Base-by-base conservation (phyloP, 2,888 invertebrate species). In the Nephrotoma flavescens region DNA sequence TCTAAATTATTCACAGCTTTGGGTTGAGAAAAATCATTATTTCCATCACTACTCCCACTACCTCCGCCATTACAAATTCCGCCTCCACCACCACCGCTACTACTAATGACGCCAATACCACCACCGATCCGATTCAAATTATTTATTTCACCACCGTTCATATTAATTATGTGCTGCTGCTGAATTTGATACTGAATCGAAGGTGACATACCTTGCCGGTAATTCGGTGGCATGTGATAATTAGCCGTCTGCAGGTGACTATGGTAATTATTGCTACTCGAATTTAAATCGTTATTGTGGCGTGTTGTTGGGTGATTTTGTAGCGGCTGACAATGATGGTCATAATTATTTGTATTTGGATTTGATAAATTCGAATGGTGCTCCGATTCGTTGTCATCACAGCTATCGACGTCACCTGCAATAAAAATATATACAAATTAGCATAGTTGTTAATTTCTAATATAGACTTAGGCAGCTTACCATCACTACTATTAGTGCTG, bases 401-500 rank as follows among this genome's bases (percentile, higher is more conserved):
- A 94, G 87, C 96, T 96, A 92, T 97, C 96, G 6, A 96, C 96
- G 91, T 96, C 96, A 87, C 95, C 95, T 95, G 45, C 5, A 90
- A 0, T 88, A 89, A 87, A 57, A 41, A 86, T 47, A 45, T 41
- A 86, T 47, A 45, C 12, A 45, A 85, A 19, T 45, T 31, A 86
- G 31, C 0, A 86, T 83, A 11, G 45, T 85, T 44, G 19, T 11
- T 86, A 41, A 86, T 6, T 15, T 87, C 4, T 12, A 44, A 2
- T 85, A 47, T 45, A 86, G 31, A 31, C 31, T n/a, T n/a, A 71
- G 84, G 52, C 6, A 85, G 41, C 90, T 91, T 90, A 95, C 96
- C 97, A 89, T 96, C 96, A 89, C 96, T 96, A 89, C 96, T 97
- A 89, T 97, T 97, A 52, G 96, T 96, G 88, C 96, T 96, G 9